Evolutionary conservation across 2,113 vertebrate genomes (phyloP), one percentile per base, ranked within the genome.

Genomic region (Muntiacus muntjak): DNA sequence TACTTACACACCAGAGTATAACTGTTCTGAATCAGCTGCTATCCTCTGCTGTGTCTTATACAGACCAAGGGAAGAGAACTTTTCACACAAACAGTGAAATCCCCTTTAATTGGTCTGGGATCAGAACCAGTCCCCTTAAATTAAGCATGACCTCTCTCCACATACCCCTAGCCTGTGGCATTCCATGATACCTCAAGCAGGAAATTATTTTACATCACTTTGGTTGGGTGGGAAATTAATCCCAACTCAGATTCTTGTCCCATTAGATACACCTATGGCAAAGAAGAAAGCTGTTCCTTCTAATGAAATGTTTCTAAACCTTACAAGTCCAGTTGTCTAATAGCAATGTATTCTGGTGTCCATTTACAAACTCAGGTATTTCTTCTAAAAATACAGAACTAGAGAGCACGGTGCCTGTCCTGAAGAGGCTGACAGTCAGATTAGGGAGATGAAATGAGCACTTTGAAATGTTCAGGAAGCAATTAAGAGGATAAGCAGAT

Each of bases 1-100:
- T 98, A 98, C 98, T 98, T 98, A 98, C 97, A 95, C 94, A 93
- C 94, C 89, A 97, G 94, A 94, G 91, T 89, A 67, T 93, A 97
- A 97, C 95, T 97, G 28, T 96, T 96, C 95, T 71, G 36, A 97
- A 96, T 98, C 86, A 96, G 94, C 95, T 98, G 78, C 95, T 95
- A 95, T 60, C 79, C 82, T 89, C 93, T 88, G 98, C 98, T 98
- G 98, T 98, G 89, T 96, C 95, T 79, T 64, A n/a, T 43, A 74
- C 33, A 92, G 95, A 93, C 57, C 67, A 89, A 98, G 71, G 71
- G 60, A 87, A 83, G 62, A 94, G 93, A 97, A 97, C 92, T 97
- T 98, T 74, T 43, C 11, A 15, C 19, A 64, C 43, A 90, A 95
- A 96, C 28, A 89, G 25, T 64, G 92, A 89, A 91, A 94, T 89